Evolutionary conservation across 1,140 invertebrate genomes (phyloP).

Genomic region (Philaenus spumarius): DNA sequence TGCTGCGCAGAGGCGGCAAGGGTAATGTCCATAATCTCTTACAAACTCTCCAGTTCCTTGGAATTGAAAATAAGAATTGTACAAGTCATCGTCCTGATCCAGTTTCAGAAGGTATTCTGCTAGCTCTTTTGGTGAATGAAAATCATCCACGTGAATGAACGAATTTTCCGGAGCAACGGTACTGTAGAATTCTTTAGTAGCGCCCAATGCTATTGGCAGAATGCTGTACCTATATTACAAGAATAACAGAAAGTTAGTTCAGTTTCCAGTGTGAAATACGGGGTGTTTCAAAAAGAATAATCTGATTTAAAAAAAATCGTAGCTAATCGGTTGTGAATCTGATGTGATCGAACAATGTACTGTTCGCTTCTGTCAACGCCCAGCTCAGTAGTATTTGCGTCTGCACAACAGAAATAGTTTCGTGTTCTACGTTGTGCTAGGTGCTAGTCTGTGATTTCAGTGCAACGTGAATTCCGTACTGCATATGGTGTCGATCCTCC

Average conservation of each 20-base stretch:
- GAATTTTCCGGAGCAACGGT: conserved; percentile 78
- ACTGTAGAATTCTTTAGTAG: conserved; percentile 78
- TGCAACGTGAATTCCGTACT: no score
- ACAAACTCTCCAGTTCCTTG: conserved; percentile 87
- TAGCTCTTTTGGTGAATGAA: conserved; percentile 71
- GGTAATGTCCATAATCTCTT: conserved; percentile 73
- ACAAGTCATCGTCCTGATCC: conserved; percentile 75
- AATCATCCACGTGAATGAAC: conserved; percentile 90
- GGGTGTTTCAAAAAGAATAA: no score
- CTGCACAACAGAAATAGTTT: no score
- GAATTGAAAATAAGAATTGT: conserved; percentile 86
- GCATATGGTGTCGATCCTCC: no score
- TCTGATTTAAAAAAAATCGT: no score
- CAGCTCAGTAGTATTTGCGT: no score
- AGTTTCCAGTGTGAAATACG: not conserved
- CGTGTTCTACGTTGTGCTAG: no score
- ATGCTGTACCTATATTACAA: conserved; percentile 64
- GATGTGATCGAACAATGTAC: no score
- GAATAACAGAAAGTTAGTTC: not conserved
- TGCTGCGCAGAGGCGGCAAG: conserved; percentile 87
- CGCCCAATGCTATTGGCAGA: conserved; percentile 92
- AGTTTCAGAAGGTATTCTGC: conserved; percentile 74
- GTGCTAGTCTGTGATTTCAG: no score
- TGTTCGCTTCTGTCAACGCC: no score
- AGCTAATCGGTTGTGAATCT: not conserved